Percentiles rank a stretch among this genome's conserved stretches.
Conservation (phyloP, 1,140 invertebrate genomes). For the Armadillidium nasatum region DNA sequence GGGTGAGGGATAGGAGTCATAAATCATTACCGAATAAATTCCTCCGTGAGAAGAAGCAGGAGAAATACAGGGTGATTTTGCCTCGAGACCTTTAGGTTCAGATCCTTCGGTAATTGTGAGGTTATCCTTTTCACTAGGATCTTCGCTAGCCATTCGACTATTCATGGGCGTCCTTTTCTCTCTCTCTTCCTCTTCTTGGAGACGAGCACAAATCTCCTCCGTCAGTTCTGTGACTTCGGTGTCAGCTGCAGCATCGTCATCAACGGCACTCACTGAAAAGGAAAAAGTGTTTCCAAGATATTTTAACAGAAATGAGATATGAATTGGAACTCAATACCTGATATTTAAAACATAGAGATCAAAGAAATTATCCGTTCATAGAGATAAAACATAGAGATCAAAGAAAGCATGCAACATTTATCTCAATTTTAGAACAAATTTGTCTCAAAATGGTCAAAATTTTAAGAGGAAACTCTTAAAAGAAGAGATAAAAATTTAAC, state of each 20-base stretch:
- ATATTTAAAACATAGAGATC: too few species aligned
- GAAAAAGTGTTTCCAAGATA: not conserved
- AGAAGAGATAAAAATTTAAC: too few species aligned
- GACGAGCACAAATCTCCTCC: conserved; percentile 5
- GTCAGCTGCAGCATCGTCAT: conserved; percentile 32
- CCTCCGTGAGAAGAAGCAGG: conserved; percentile 80
- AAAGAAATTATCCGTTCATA: too few species aligned
- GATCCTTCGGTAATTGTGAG: conserved; percentile 38
- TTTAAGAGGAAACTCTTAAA: too few species aligned
- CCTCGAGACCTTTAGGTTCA: conserved; percentile 50
- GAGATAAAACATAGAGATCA: too few species aligned
- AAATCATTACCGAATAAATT: conserved; percentile 60
- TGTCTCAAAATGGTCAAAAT: too few species aligned
- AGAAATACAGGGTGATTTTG: conserved; percentile 63
- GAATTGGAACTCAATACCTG: too few species aligned
- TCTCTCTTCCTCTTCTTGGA: not conserved
- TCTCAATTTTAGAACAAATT: too few species aligned
- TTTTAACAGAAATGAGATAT: too few species aligned
- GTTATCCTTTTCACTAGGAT: conserved; percentile 35
- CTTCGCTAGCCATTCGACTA: conserved; percentile 21
- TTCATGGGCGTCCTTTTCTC: conserved; percentile 17
- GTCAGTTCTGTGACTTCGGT: conserved; percentile 35
- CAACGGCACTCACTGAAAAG: conserved; percentile 36
- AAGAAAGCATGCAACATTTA: too few species aligned
- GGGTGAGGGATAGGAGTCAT: too few species aligned